A percentile compares a stretch with the other conserved stretches of the same genome.
Conservation (phyloP, 2,797 vertebrate genomes). For the Halcyon smyrnensis region DNA sequence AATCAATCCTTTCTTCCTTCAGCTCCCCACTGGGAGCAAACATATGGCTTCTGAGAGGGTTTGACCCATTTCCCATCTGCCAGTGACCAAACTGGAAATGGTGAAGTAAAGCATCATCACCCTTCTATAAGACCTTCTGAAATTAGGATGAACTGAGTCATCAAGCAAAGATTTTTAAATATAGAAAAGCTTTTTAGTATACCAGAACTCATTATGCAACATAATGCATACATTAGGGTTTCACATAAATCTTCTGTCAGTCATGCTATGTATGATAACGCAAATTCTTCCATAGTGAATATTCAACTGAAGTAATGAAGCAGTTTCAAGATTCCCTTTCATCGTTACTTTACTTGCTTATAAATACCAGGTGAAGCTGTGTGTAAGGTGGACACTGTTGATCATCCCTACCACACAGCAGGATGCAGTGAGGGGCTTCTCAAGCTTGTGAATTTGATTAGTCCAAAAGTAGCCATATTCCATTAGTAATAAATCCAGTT, state of each 20-base stretch:
- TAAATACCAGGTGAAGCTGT: background rate
- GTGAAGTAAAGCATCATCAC: background rate
- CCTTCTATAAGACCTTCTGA: background rate
- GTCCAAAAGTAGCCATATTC: background rate
- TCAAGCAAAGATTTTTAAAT: background rate
- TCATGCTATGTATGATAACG: background rate
- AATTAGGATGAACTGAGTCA: background rate
- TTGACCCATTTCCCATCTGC: constrained; percentile 61
- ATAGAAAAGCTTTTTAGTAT: background rate
- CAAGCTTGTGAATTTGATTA: background rate
- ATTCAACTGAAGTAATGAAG: background rate
- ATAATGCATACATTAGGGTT: background rate
- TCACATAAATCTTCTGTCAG: background rate
- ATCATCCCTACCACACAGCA: background rate
- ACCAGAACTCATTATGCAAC: background rate
- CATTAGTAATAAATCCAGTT: background rate
- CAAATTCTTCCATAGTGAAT: background rate
- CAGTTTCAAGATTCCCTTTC: background rate
- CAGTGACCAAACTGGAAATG: background rate
- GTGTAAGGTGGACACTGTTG: background rate
- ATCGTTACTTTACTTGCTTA: background rate
- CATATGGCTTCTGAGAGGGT: constrained; percentile 51
- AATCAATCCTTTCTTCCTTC: constrained; percentile 39
- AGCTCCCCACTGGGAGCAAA: constrained; percentile 1
- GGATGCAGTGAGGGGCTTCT: background rate